Conservation (phyloP, 2,797 vertebrate genomes). For the Alauda arvensis region DNA sequence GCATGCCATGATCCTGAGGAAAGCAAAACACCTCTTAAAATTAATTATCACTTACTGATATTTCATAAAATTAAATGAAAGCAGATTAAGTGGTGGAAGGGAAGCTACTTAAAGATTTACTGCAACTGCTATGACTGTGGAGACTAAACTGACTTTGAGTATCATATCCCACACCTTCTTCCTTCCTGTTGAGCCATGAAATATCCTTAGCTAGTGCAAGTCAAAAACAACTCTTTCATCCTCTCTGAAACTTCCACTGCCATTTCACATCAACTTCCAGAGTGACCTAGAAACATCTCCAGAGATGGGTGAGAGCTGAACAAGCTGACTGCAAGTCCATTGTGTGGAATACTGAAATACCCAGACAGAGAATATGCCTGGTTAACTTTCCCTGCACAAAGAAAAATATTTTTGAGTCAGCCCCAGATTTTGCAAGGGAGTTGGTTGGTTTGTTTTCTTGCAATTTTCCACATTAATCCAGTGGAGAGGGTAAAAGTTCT, state of each 20-base stretch:
- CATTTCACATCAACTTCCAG: neutral
- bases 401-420: neutral
- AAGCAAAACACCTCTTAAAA: neutral
- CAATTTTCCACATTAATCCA: neutral
- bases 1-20: neutral
- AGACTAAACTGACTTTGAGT: neutral
- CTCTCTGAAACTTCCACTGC: neutral
- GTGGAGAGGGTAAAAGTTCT: neutral
- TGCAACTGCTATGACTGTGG: neutral
- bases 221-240: neutral
- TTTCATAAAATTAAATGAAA: neutral
- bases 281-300: neutral
- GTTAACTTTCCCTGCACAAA: neutral
- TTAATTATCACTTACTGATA: neutral
- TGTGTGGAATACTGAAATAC: neutral
- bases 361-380: neutral
- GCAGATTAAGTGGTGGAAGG: neutral
- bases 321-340: neutral
- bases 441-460: neutral
- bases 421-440: fast-evolving
- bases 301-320: neutral
- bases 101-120: neutral
- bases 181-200: neutral
- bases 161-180: neutral
- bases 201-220: neutral